phyloP scores from a whole-genome alignment of 1,140 invertebrate species.

The Prorops nasuta region DNA sequence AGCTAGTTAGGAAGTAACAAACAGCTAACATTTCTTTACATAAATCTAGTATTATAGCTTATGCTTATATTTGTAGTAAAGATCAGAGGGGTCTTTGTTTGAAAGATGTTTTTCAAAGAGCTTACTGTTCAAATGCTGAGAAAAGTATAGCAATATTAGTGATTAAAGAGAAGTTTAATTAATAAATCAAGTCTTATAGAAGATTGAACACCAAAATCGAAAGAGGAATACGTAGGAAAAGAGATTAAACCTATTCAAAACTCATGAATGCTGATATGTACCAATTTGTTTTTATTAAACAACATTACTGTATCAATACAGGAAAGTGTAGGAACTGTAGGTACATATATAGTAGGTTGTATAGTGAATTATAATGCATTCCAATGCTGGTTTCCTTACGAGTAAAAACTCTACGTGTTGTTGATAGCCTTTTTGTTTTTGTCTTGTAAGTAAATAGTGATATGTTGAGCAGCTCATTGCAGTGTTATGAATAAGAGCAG shows the following conservation, averaged over 20 bases:
- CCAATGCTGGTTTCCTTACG: not conserved
- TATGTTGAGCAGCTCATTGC: conserved; percentile 29
- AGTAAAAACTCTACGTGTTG: conserved; percentile 2
- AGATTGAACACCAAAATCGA: conserved; percentile 5
- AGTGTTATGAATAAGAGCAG: conserved; percentile 11
- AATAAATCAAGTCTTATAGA: not conserved
- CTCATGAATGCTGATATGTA: no score
- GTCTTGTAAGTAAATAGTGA: conserved; percentile 20
- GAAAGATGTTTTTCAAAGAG: conserved; percentile 35
- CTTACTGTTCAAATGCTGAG: conserved; percentile 30
- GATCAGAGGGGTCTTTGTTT: conserved; percentile 14
- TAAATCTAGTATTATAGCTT: conserved; percentile 5
- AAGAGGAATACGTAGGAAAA: conserved; percentile 1
- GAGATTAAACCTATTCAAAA: not conserved
- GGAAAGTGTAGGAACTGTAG: not conserved
- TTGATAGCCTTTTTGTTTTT: conserved; percentile 7
- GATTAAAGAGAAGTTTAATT: conserved; percentile 23
- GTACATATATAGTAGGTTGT: conserved; percentile 8
- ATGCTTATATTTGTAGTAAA: conserved; percentile 8
- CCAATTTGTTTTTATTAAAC: not conserved
- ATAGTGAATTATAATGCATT: conserved; percentile 1
- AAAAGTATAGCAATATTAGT: conserved; percentile 51
- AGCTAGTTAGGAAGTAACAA: conserved; percentile 2
- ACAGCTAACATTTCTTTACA: conserved; percentile 3
- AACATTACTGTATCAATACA: conserved; percentile 5